Evolutionary conservation across 1,140 invertebrate genomes (phyloP), one percentile per base, ranked within the genome.

Genomic region (Adelges cooleyi): DNA sequence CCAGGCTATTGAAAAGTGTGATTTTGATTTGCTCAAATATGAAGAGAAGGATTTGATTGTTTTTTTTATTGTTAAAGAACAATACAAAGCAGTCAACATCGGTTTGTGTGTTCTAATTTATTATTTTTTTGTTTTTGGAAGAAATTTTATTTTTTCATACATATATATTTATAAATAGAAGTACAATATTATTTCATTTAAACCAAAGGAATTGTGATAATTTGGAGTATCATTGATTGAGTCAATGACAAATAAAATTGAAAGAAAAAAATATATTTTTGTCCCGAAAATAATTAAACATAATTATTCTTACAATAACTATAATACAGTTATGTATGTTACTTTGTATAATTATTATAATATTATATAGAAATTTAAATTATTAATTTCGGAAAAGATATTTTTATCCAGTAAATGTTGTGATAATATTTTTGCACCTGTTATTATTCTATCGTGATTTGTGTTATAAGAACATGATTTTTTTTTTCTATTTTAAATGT

Each of bases 191-290:
- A 46, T 62, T 62, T 48, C 42, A 46, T 44, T 48, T 62, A 62
- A 62, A 62, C 56, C 56, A 62, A 62, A 62, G 56, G 56, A 40
- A 62, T 62, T 62, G 56, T 62, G 56, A 62, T 62, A 48, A 62
- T 20, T 62, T 46, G 17, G 46, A 29, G 42, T 46, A 59, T 59
- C 23, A 62, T 48, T 62, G 27, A 62, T n/a, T n/a, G n/a, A n/a
- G n/a, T n/a, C n/a, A n/a, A n/a, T 44, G 25, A 62, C n/a, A 22
- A 22, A 40, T 27, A 48, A 42, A 42, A 25, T 13, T 25, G 9
- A 33, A 48, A 62, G 18, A 46, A 27, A 40, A 33, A 27, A 23
- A 44, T 59, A 25, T 59, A 13, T 53, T 59, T 56, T 44, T 44
- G n/a, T 59, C 18, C 25, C 17, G n/a, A 29, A 44, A 44, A 29